These are phyloP conservation scores for Hippasteria phrygiana DNA, from an alignment of 53 echinoderm and acorn worm species.

Conservation along the genomic window DNA sequence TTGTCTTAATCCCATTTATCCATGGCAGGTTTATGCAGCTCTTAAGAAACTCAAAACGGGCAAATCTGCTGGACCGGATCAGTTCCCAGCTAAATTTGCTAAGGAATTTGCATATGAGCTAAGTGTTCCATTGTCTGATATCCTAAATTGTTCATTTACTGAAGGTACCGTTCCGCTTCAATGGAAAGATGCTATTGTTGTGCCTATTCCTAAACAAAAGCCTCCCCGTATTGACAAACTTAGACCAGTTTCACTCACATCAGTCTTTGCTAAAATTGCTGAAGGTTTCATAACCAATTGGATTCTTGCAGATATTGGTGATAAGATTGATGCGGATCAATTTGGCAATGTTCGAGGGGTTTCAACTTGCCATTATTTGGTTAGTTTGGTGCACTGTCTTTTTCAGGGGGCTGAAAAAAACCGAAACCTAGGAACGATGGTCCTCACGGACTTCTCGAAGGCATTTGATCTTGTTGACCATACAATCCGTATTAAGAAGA, in stretches of 20 bases:
- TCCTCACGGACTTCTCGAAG: too few species aligned
- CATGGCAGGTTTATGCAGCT: neutral
- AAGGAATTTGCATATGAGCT: too few species aligned
- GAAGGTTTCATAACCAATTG: too few species aligned
- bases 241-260: too few species aligned
- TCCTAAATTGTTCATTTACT: neutral
- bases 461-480: neutral
- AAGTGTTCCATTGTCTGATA: too few species aligned
- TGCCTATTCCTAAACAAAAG: slow-evolving; percentile 1
- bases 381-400: neutral
- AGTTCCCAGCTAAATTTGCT: slow-evolving; percentile 9
- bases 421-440: neutral
- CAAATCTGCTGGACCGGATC: slow-evolving; percentile 15
- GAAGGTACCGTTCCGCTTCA: neutral
- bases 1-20: neutral
- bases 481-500: neutral
- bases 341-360: slow-evolving; percentile 10
- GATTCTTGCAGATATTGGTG: neutral
- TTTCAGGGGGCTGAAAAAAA: slow-evolving; percentile 4
- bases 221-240: too few species aligned
- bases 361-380: slow-evolving; percentile 6
- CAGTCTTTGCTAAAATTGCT: too few species aligned
- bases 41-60: slow-evolving; percentile 6
- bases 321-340: neutral
- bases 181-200: slow-evolving; percentile 5